These are phyloP conservation scores for Otocyon megalotis DNA, from an alignment of 2,113 vertebrate genomes.

Conservation along the genomic window DNA sequence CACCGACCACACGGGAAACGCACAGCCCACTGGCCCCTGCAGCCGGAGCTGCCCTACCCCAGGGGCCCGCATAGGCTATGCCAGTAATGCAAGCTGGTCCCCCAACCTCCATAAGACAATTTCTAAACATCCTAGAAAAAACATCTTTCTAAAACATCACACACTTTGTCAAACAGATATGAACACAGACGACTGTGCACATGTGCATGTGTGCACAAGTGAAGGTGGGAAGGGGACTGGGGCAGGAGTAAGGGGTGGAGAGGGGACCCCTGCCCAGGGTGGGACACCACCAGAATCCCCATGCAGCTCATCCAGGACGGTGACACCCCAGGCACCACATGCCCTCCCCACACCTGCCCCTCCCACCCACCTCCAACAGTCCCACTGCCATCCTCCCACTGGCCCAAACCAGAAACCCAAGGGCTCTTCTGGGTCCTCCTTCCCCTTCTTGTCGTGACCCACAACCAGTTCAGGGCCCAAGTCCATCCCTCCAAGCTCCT, in stretches of 20 bases:
- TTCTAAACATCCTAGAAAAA: neutral
- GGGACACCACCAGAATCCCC: too few relatives aligned
- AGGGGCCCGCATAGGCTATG: neutral
- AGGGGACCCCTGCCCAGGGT: neutral
- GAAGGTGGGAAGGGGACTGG: neutral
- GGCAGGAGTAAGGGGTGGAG: neutral
- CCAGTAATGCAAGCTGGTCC: neutral
- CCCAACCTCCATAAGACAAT: neutral
- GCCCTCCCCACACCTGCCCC: neutral
- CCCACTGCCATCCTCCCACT: neutral
- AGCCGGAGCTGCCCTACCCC: neutral
- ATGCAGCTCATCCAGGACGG: neutral
- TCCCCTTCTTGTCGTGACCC: neutral
- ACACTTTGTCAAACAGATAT: fast-evolving
- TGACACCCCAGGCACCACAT: neutral
- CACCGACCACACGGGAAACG: neutral
- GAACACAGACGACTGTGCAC: neutral
- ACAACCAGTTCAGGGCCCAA: neutral
- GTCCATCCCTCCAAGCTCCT: fast-evolving
- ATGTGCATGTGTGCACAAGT: fast-evolving
- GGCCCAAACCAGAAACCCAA: neutral
- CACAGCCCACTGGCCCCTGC: too few relatives aligned
- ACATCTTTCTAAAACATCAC: neutral
- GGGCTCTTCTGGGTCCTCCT: neutral
- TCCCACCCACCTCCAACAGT: neutral